Evolutionary conservation across 2,888 invertebrate species (phyloP).

Genomic region (Macroteleia sp.): DNA sequence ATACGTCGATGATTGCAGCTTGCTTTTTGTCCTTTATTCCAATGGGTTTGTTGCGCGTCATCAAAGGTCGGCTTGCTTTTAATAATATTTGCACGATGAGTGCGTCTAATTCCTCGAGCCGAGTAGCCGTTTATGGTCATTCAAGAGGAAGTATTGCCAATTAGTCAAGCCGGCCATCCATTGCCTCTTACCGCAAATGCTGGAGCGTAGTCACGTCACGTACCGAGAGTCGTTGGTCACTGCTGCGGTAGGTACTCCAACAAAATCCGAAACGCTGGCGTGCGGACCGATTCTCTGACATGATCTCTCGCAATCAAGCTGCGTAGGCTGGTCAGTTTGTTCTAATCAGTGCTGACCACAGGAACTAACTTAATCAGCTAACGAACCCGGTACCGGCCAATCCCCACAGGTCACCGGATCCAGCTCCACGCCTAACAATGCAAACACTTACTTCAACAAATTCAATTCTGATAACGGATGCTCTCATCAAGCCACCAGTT

Average conservation of each 20-base stretch:
- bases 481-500: slow-evolving; percentile 42
- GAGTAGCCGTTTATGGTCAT: slow-evolving; percentile 73
- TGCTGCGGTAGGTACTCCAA: slow-evolving; percentile 66
- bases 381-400: slow-evolving; percentile 80
- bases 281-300: slow-evolving; percentile 55
- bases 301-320: slow-evolving; percentile 80
- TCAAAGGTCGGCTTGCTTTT: slow-evolving; percentile 30
- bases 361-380: slow-evolving; percentile 82
- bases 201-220: slow-evolving; percentile 69
- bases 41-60: slow-evolving; percentile 10
- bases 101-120: slow-evolving; percentile 35
- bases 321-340: slow-evolving; percentile 82
- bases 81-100: slow-evolving; percentile 48
- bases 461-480: slow-evolving; percentile 56
- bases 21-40: slow-evolving; percentile 20
- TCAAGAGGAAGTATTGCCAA: slow-evolving; percentile 74
- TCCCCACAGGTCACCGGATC: slow-evolving; percentile 67
- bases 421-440: slow-evolving; percentile 66
- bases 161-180: slow-evolving; percentile 70
- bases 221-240: slow-evolving; percentile 63
- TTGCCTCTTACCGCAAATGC: slow-evolving; percentile 54
- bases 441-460: slow-evolving; percentile 73
- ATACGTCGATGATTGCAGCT: slow-evolving; percentile 18
- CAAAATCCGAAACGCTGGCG: slow-evolving; percentile 68
- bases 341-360: slow-evolving; percentile 83